Conservation (phyloP, 2,888 invertebrate species). For the Hirtodrosophila cameraria region DNA sequence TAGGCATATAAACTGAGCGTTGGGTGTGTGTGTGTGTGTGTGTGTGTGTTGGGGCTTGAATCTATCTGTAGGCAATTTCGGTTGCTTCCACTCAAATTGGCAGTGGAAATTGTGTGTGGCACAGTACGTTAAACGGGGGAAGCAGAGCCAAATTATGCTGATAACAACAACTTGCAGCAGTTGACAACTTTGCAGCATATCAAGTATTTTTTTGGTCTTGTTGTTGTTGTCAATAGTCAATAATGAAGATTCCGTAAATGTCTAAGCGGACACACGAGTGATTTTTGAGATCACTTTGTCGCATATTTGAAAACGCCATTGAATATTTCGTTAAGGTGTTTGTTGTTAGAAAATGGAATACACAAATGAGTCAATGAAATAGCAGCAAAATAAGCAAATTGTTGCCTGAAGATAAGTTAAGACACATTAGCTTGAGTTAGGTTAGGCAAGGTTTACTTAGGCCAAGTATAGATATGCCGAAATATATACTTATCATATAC, state of each 20-base stretch:
- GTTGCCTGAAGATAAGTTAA: neutral
- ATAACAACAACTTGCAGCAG: slow-evolving; percentile 59
- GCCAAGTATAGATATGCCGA: neutral
- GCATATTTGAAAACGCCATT: slow-evolving; percentile 47
- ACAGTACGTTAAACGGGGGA: slow-evolving; percentile 20
- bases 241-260: slow-evolving; percentile 39
- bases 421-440: neutral
- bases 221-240: slow-evolving; percentile 38
- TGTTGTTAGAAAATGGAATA: slow-evolving; percentile 1
- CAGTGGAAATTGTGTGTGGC: slow-evolving; percentile 26
- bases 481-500: no score
- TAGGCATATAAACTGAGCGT: slow-evolving; percentile 45
- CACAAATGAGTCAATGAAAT: slow-evolving; percentile 15
- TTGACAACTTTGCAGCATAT: slow-evolving; percentile 52
- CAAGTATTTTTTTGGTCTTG: slow-evolving; percentile 44
- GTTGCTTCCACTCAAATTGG: slow-evolving; percentile 15
- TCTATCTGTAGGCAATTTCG: slow-evolving; percentile 11
- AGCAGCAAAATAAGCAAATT: slow-evolving; percentile 2
- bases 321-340: slow-evolving; percentile 27
- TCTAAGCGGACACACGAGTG: slow-evolving; percentile 16
- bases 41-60: neutral
- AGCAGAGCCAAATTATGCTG: slow-evolving; percentile 50
- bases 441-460: neutral
- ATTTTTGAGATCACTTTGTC: slow-evolving; percentile 40
- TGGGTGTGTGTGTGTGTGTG: neutral